Evolutionary conservation across 2,888 invertebrate species (phyloP).

Genomic region (Lysandra coridon): DNA sequence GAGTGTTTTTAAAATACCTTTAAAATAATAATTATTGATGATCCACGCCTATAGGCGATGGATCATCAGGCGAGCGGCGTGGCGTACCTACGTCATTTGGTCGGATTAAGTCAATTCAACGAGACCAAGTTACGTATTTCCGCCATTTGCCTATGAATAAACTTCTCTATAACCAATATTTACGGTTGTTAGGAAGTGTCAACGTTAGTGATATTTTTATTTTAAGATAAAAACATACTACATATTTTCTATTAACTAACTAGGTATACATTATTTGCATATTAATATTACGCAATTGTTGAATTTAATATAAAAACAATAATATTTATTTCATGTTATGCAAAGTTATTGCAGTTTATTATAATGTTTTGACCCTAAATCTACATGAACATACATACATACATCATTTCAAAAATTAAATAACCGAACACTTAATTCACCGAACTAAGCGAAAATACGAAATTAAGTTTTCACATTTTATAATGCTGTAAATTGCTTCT

Average conservation of each 20-base stretch:
- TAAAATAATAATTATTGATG: too few species aligned
- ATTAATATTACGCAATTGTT: neutral
- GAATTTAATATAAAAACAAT: neutral
- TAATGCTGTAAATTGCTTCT: constrained; percentile 11
- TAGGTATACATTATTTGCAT: too few species aligned
- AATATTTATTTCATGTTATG: neutral
- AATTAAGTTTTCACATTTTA: neutral
- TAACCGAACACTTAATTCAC: neutral
- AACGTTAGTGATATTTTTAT: neutral
- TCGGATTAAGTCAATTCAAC: neutral
- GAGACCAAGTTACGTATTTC: neutral
- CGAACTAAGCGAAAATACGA: neutral
- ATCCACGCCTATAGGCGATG: too few species aligned
- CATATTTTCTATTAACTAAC: too few species aligned
- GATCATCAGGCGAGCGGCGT: too few species aligned
- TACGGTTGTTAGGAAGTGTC: neutral
- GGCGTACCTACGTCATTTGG: too few species aligned
- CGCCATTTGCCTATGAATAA: neutral
- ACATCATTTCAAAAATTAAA: neutral
- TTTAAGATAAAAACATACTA: too few species aligned
- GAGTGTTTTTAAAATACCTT: neutral
- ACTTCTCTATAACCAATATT: neutral
- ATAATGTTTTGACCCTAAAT: neutral
- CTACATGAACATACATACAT: too few species aligned
- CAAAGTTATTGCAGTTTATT: neutral